phyloP scores from a whole-genome alignment of 35 echinoderm and acorn worm genomes.

The Ophiothrix spiculata region DNA sequence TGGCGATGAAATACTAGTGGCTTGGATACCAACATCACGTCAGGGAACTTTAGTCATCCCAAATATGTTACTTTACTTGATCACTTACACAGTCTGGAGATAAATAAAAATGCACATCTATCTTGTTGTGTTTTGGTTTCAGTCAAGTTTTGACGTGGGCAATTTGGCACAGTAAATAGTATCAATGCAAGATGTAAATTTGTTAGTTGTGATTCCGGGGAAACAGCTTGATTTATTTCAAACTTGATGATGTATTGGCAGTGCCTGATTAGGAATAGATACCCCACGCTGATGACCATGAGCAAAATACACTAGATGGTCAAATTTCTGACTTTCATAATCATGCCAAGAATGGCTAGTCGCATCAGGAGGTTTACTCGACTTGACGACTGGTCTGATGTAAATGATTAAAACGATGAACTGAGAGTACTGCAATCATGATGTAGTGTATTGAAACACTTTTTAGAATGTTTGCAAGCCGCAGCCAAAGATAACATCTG shows the following conservation, averaged over 20 bases:
- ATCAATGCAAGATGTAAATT: background rate
- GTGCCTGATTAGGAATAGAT: slow-evolving; percentile 3
- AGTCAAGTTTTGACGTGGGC: no score
- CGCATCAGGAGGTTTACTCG: no score
- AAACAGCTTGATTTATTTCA: slow-evolving; percentile 5
- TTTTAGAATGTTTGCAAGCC: no score
- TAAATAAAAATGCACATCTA: background rate
- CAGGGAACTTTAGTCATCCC: background rate
- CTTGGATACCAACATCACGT: background rate
- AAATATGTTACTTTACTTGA: slow-evolving; percentile 4
- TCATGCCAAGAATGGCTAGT: no score
- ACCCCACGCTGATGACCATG: slow-evolving; percentile 3
- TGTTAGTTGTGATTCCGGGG: background rate
- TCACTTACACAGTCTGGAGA: background rate
- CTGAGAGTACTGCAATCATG: no score
- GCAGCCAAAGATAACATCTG: no score
- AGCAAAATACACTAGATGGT: no score
- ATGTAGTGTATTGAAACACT: no score
- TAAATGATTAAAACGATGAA: no score
- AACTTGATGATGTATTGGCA: background rate
- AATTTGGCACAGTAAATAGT: no score
- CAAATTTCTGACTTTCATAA: no score
- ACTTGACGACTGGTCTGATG: no score
- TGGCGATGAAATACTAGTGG: background rate
- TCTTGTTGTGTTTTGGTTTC: background rate